Conservation (phyloP, 2,797 vertebrate species). For the Echeneis naucrates region DNA sequence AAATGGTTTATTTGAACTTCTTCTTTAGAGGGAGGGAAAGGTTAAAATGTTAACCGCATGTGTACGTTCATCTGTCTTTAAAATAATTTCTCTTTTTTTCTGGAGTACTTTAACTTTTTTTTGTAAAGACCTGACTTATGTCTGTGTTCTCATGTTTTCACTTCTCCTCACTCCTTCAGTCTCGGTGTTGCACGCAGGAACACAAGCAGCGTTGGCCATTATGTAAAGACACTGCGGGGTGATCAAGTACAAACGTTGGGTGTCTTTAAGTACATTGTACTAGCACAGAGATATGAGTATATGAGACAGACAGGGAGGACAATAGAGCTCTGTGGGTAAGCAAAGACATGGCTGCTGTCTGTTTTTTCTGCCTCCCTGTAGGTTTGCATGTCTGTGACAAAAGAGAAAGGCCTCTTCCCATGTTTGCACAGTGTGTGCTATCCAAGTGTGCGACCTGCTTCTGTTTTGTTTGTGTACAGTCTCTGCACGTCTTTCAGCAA, state of each 20-base stretch:
- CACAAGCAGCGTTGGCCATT: constrained; percentile 41
- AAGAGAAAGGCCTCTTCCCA: constrained; percentile 68
- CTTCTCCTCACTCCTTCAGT: constrained; percentile 35
- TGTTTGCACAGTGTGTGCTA: constrained; percentile 67
- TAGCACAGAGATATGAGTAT: constrained; percentile 39
- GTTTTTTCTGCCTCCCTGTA: constrained; percentile 62
- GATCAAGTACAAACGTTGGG: constrained; percentile 34
- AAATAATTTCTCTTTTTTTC: neutral
- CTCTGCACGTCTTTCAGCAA: constrained; percentile 55
- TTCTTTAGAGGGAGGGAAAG: constrained; percentile 22
- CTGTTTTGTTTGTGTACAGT: constrained; percentile 65
- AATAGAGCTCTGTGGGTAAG: constrained; percentile 47
- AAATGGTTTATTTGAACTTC: neutral
- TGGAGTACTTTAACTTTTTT: constrained; percentile 43
- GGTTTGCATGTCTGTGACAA: constrained; percentile 72
- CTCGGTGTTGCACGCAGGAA: constrained; percentile 27
- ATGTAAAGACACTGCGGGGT: constrained; percentile 37
- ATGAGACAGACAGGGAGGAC: constrained; percentile 47
- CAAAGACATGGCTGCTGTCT: constrained; percentile 50
- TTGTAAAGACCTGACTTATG: constrained; percentile 29
- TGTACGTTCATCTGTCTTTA: constrained; percentile 41
- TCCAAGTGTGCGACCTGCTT: constrained; percentile 47
- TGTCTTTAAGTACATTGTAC: constrained; percentile 40
- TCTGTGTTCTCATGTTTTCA: constrained; percentile 52
- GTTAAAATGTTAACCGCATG: constrained; percentile 39